Evolutionary conservation across 2,113 vertebrate genomes (phyloP), one percentile per base, ranked within the genome.

Genomic region (Solenodon paradoxus): DNA sequence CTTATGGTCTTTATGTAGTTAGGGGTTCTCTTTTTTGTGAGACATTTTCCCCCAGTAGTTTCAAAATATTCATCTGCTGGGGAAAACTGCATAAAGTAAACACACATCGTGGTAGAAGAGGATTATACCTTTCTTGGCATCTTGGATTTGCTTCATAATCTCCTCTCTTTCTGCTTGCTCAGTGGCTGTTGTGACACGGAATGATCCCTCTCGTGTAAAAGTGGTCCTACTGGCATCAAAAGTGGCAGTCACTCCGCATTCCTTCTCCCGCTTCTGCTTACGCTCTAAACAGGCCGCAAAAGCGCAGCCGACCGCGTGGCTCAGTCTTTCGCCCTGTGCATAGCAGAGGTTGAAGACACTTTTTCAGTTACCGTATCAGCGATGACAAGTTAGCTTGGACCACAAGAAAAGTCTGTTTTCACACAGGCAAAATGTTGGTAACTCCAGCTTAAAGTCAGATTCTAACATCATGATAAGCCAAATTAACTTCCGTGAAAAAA

Each of bases 221-320:
- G 99, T 99, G 97, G 99, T 99, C 97, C 99, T 98, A 98, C 99
- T 99, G 97, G 99, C 99, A 96, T 99, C 99, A 75, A 99, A 99
- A 88, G 99, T 99, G 86, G 99, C 99, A 17, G 99, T 99, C 97
- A 99, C 99, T 30, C 99, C 99, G 53, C 99, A 99, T 97, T 99
- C 99, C 98, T 99, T 99, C 98, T 99, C 99, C 64, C 99, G 98
- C 96, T 99, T 99, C 98, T 99, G 99, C 95, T 99, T 99, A 49
- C 99, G 98, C 97, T 99, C 99, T 98, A 99, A 98, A 96, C 99
- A 99, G 1, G 99, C 99, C 12, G 99, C 99, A 72, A 99, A 99
- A 0, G 99, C 99, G 92, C 99, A 99, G 94, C 99, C 99, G 79
- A 99, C 99, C 24, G 99, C 99, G 6, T 99, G 99, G 96, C 99